These are phyloP conservation scores for Pogona vitticeps DNA, from an alignment of 2,113 vertebrate species.

Conservation along the genomic window DNA sequence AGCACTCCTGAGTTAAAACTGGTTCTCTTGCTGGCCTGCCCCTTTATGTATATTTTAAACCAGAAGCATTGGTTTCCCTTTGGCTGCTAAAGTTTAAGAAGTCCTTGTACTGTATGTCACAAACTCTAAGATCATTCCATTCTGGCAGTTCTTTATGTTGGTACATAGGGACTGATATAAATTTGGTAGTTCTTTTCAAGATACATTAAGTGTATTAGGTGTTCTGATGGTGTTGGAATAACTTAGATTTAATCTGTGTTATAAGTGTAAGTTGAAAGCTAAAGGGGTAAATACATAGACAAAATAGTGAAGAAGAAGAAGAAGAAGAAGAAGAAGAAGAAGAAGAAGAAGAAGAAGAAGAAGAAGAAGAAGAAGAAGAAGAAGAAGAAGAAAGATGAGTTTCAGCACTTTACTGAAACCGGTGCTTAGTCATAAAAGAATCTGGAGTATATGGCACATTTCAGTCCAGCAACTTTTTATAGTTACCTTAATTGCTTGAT, in stretches of 20 bases:
- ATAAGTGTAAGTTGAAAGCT: too few relatives aligned
- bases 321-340: too few relatives aligned
- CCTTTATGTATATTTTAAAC: neutral
- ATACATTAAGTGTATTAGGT: neutral
- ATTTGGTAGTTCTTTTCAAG: neutral
- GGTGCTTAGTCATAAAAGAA: neutral
- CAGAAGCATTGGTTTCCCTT: neutral
- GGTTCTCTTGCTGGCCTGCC: neutral
- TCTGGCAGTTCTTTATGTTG: neutral
- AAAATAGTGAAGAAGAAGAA: too few relatives aligned
- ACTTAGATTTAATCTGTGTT: too few relatives aligned
- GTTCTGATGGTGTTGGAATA: neutral
- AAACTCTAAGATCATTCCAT: too few relatives aligned
- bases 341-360: too few relatives aligned
- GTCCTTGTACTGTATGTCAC: neutral
- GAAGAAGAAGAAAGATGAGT: too few relatives aligned
- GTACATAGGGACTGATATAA: neutral
- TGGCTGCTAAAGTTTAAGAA: too few relatives aligned
- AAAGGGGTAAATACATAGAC: too few relatives aligned
- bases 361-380: too few relatives aligned
- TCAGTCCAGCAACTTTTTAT: neutral
- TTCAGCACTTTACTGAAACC: neutral
- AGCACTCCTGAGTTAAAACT: neutral
- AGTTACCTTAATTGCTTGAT: neutral
- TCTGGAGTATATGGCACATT: neutral